phyloP scores from a whole-genome alignment of 2,888 invertebrate genomes.

The Psylliodes chrysocephalus region DNA sequence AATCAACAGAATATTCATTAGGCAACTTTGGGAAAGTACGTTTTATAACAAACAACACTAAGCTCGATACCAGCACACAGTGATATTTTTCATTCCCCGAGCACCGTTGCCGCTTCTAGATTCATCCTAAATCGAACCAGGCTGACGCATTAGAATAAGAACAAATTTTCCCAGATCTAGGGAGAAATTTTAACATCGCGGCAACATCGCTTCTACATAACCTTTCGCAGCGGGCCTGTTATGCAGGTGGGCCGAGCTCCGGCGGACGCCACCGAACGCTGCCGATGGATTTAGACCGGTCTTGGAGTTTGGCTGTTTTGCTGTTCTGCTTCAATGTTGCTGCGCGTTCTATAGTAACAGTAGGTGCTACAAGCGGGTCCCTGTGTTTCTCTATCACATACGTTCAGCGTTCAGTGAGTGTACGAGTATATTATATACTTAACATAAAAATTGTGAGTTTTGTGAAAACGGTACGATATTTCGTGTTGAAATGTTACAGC shows the following conservation, averaged over 20 bases:
- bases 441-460: slow-evolving; percentile 37
- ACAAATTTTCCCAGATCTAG: not conserved
- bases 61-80: slow-evolving; percentile 37
- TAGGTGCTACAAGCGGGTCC: slow-evolving; percentile 44
- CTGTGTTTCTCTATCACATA: slow-evolving; percentile 26
- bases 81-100: slow-evolving; percentile 38
- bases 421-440: too few relatives aligned
- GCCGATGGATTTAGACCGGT: slow-evolving; percentile 61
- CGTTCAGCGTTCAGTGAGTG: slow-evolving; percentile 37
- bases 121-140: not conserved
- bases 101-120: slow-evolving; percentile 17
- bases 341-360: slow-evolving; percentile 43
- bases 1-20: slow-evolving; percentile 39
- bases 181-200: not conserved
- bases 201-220: slow-evolving; percentile 54
- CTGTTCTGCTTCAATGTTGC: slow-evolving; percentile 6
- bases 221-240: slow-evolving; percentile 62
- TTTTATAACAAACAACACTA: slow-evolving; percentile 41
- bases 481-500: slow-evolving; percentile 60
- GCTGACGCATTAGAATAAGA: not conserved
- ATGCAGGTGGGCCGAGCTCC: slow-evolving; percentile 66
- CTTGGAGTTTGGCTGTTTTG: slow-evolving; percentile 53
- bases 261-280: slow-evolving; percentile 60
- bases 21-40: slow-evolving; percentile 42
- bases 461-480: slow-evolving; percentile 41